These are phyloP conservation scores for Syrista parreyssii DNA, from an alignment of 2,888 invertebrate species.

Conservation along the genomic window DNA sequence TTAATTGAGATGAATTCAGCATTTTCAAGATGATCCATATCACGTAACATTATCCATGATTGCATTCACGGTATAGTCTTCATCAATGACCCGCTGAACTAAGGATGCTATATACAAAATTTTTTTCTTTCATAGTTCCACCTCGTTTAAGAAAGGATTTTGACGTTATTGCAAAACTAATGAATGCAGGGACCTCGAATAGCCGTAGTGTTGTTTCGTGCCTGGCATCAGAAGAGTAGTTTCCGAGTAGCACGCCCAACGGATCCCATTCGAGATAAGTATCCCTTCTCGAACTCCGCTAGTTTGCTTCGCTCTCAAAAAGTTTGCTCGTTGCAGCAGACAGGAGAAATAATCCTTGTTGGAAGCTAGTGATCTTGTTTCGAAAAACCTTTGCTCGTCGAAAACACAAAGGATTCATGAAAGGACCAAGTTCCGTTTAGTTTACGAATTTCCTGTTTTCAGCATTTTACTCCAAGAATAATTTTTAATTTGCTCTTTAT, in stretches of 20 bases:
- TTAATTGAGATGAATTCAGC: background rate
- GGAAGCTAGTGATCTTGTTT: conserved; percentile 16
- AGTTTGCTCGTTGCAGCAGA: conserved; percentile 10
- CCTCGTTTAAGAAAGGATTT: background rate
- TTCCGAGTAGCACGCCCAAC: background rate
- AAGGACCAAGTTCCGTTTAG: background rate
- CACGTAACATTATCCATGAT: background rate
- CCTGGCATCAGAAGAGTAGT: background rate
- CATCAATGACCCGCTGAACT: background rate
- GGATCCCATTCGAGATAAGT: conserved; percentile 1
- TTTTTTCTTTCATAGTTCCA: background rate
- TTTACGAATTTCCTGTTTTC: background rate
- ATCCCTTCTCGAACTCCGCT: background rate
- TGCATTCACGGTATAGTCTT: background rate
- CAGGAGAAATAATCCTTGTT: conserved; percentile 32
- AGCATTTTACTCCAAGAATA: background rate
- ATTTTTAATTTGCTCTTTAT: background rate
- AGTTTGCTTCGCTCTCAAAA: background rate
- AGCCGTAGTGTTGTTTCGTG: background rate
- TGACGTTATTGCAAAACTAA: background rate
- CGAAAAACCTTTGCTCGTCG: background rate
- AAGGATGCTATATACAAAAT: background rate
- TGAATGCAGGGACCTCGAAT: background rate
- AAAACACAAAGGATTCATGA: background rate
- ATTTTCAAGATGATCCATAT: background rate